phyloP scores from a whole-genome alignment of 2,797 vertebrate species.

The Poliocrania exsul region DNA sequence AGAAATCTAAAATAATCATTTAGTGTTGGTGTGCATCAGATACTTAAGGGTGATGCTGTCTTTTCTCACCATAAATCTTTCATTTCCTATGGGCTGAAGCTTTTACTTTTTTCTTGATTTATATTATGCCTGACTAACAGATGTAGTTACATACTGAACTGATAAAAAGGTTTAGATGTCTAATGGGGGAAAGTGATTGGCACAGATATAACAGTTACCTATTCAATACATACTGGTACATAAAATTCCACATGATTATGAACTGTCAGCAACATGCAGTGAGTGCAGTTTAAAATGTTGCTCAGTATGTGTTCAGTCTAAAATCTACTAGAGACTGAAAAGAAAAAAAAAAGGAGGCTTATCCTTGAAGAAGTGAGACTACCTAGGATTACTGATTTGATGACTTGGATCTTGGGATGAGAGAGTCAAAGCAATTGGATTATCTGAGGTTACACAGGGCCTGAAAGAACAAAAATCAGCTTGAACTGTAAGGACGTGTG shows the following conservation, averaged over 20 bases:
- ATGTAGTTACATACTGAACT: background rate
- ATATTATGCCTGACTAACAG: slow-evolving; percentile 41
- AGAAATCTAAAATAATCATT: background rate
- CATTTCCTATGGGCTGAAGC: background rate
- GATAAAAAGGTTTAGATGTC: slow-evolving; percentile 10
- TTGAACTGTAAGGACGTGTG: background rate
- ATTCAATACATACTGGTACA: background rate
- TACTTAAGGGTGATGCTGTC: background rate
- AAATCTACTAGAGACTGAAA: background rate
- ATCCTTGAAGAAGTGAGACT: background rate
- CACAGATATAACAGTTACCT: background rate
- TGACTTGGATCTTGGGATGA: background rate
- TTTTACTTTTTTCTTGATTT: slow-evolving; percentile 16
- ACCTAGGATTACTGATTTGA: background rate
- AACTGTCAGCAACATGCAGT: slow-evolving; percentile 1
- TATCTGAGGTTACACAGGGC: background rate
- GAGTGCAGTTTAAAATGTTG: slow-evolving; percentile 46
- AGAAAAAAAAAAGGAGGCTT: background rate
- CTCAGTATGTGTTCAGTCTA: background rate
- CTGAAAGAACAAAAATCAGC: background rate
- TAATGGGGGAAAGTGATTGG: background rate
- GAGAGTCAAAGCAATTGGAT: background rate
- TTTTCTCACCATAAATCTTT: background rate
- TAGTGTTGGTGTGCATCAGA: background rate
- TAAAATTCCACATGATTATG: slow-evolving; percentile 2